These are phyloP conservation scores for Stegophylla sp. DNA, from an alignment of 2,888 invertebrate genomes.

Conservation along the genomic window DNA sequence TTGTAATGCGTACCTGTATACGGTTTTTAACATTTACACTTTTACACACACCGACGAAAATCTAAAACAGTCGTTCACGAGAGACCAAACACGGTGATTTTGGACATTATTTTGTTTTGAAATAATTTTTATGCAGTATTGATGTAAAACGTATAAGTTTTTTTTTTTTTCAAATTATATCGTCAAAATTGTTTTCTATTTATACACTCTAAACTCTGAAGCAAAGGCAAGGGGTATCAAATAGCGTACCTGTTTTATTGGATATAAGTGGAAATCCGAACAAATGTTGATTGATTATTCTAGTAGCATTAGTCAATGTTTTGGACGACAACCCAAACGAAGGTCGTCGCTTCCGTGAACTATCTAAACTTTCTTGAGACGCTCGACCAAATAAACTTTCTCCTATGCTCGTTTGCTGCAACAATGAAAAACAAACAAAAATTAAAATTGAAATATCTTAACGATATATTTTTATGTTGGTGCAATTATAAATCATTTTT, in stretches of 20 bases:
- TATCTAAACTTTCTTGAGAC: slow-evolving; percentile 69
- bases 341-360: slow-evolving; percentile 64
- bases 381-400: slow-evolving; percentile 62
- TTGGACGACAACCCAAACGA: slow-evolving; percentile 71
- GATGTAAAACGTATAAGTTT: too few relatives aligned
- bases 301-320: slow-evolving; percentile 75
- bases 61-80: too few relatives aligned
- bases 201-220: neutral
- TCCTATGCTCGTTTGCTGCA: slow-evolving; percentile 57
- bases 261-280: slow-evolving; percentile 67
- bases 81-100: too few relatives aligned
- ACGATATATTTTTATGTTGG: neutral
- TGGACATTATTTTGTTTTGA: too few relatives aligned
- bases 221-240: neutral
- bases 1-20: too few relatives aligned
- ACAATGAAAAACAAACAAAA: slow-evolving; percentile 1
- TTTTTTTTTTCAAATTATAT: too few relatives aligned
- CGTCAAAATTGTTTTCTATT: too few relatives aligned
- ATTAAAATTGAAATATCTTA: neutral
- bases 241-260: slow-evolving; percentile 56
- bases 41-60: too few relatives aligned
- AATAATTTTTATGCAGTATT: too few relatives aligned
- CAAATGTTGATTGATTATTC: slow-evolving; percentile 77
- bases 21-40: too few relatives aligned
- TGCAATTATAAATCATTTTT: neutral